Percentiles rank a stretch among this genome's conserved stretches.
phyloP scores from a whole-genome alignment of 1,140 invertebrate genomes.

The Oryctes rhinoceros region DNA sequence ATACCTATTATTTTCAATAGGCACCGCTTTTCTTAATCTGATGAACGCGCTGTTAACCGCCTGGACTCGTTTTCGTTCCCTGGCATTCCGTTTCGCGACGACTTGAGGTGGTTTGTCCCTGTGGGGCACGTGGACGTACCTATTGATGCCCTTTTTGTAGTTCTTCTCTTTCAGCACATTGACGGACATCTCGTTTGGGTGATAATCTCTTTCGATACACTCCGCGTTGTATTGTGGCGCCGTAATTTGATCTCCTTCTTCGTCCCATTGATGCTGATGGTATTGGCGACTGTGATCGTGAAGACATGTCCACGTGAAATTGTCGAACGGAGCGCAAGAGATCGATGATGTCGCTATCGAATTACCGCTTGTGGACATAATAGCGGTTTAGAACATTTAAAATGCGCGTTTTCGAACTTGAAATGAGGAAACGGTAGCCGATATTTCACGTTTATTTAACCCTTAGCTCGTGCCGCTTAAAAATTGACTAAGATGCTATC shows the following conservation, averaged over 20 bases:
- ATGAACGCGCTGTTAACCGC: constrained; percentile 67
- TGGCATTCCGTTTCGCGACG: constrained; percentile 67
- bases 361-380: constrained; percentile 40
- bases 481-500: constrained; percentile 42
- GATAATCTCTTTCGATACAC: constrained; percentile 16
- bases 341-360: constrained; percentile 37
- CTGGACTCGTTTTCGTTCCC: constrained; percentile 66
- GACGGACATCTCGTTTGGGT: constrained; percentile 35
- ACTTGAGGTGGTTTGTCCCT: constrained; percentile 62
- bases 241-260: constrained; percentile 42
- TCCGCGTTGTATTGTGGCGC: constrained; percentile 43
- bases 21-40: constrained; percentile 63
- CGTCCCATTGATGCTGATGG: constrained; percentile 21
- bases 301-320: constrained; percentile 37
- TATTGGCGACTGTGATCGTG: constrained; percentile 16
- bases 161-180: constrained; percentile 47
- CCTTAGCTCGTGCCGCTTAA: constrained; percentile 34
- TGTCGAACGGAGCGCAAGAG: constrained; percentile 19
- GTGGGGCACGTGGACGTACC: constrained; percentile 55
- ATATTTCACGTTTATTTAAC: constrained; percentile 25
- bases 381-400: neutral
- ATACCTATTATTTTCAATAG: constrained; percentile 60
- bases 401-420: neutral
- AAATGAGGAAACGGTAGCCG: neutral
- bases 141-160: constrained; percentile 44